phyloP scores from a whole-genome alignment of 2,113 vertebrate species.

The Cygnus atratus region DNA sequence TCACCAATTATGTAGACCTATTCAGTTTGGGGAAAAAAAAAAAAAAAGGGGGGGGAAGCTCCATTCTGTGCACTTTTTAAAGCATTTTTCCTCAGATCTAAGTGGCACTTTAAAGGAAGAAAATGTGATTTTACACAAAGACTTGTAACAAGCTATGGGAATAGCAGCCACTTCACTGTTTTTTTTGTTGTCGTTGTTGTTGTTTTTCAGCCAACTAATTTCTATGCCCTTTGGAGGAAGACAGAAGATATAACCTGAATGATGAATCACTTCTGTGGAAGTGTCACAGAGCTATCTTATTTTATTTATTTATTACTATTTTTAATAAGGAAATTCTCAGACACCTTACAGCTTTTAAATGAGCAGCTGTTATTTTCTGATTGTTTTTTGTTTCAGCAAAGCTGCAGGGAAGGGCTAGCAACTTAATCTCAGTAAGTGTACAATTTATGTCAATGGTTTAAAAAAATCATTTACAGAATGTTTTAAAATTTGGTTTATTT shows the following conservation, averaged over 20 bases:
- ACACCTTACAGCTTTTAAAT: conserved; percentile 64
- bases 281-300: conserved; percentile 2
- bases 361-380: conserved; percentile 57
- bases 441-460: neutral
- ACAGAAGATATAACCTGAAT: conserved; percentile 56
- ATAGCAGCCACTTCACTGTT: conserved; percentile 1
- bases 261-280: conserved; percentile 3
- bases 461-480: neutral
- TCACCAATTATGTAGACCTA: neutral
- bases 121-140: conserved; percentile 1
- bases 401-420: neutral
- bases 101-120: neutral
- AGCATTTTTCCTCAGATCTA: neutral
- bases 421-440: neutral
- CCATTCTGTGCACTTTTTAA: neutral
- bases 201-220: conserved; percentile 28
- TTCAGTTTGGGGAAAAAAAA: neutral
- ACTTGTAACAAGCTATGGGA: neutral
- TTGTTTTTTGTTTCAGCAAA: conserved; percentile 61
- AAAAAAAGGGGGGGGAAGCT: neutral
- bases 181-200: too few relatives aligned
- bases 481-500: neutral
- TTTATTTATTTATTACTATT: conserved; percentile 16
- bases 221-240: conserved; percentile 43
- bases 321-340: conserved; percentile 66